Conservation (phyloP, 2,113 vertebrate species). For the Sinocyclocheilus grahami region DNA sequence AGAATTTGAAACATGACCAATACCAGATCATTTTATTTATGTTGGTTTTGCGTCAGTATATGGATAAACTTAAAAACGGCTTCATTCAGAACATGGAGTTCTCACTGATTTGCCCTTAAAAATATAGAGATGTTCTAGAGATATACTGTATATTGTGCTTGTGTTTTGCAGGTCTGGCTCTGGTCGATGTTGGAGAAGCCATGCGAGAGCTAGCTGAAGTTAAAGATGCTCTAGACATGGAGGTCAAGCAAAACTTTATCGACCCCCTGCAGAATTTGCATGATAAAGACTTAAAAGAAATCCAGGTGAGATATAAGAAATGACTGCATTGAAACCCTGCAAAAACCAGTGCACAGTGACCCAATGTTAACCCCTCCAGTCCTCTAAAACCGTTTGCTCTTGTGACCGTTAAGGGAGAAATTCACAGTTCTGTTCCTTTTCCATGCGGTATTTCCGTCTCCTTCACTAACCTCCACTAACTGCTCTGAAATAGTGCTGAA, state of each 20-base stretch:
- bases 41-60: neutral
- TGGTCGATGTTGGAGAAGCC: constrained; percentile 90
- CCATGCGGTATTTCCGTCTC: too few species aligned
- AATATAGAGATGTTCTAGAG: neutral
- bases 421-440: too few species aligned
- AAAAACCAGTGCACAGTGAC: neutral
- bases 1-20: neutral
- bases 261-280: constrained; percentile 96
- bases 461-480: too few species aligned
- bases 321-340: neutral
- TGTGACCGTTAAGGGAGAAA: too few species aligned
- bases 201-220: constrained; percentile 96
- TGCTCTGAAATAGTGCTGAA: too few species aligned
- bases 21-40: neutral
- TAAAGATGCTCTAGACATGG: constrained; percentile 96
- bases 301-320: constrained; percentile 79
- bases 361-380: neutral
- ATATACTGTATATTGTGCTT: neutral
- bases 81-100: neutral
- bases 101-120: neutral
- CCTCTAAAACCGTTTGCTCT: too few species aligned
- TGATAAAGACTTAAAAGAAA: constrained; percentile 97
- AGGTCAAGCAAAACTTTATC: constrained; percentile 98
- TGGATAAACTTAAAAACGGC: neutral
- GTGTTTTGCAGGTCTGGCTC: constrained; percentile 80